Percentiles rank a stretch among this genome's conserved stretches.
Conservation (phyloP, 2,797 vertebrate genomes). For the Tapera naevia region DNA sequence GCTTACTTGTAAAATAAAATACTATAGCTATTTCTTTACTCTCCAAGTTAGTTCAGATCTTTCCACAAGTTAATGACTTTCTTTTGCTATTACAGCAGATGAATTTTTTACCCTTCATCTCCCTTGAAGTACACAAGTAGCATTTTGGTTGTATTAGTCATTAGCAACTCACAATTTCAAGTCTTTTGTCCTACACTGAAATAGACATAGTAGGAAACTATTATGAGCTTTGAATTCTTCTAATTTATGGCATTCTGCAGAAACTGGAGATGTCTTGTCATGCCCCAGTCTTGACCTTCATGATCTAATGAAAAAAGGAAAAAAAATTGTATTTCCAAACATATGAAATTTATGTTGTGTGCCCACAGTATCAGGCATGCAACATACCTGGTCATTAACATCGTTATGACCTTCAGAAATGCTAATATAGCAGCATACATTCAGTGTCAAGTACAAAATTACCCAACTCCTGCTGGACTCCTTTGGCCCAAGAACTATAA, state of each 20-base stretch:
- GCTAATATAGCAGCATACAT: neutral
- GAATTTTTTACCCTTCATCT: conserved; percentile 31
- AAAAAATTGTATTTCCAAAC: neutral
- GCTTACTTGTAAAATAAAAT: conserved; percentile 4
- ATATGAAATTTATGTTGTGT: neutral
- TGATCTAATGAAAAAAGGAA: neutral
- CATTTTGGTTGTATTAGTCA: conserved; percentile 15
- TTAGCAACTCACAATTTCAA: neutral
- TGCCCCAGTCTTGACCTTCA: neutral
- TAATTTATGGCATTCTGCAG: neutral
- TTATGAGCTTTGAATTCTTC: neutral
- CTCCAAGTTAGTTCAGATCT: neutral
- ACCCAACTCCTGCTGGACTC: neutral
- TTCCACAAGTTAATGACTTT: conserved; percentile 46
- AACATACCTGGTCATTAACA: neutral
- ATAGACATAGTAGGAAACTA: neutral
- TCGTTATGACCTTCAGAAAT: conserved; percentile 16
- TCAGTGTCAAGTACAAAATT: neutral
- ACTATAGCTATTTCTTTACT: neutral
- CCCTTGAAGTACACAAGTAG: conserved; percentile 20
- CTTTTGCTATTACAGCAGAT: neutral
- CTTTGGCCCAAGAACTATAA: neutral
- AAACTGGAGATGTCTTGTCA: neutral
- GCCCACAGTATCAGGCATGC: neutral
- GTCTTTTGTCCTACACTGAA: neutral